Conservation (phyloP, 2,797 vertebrate species). For the Lagorchestes hirsutus region DNA sequence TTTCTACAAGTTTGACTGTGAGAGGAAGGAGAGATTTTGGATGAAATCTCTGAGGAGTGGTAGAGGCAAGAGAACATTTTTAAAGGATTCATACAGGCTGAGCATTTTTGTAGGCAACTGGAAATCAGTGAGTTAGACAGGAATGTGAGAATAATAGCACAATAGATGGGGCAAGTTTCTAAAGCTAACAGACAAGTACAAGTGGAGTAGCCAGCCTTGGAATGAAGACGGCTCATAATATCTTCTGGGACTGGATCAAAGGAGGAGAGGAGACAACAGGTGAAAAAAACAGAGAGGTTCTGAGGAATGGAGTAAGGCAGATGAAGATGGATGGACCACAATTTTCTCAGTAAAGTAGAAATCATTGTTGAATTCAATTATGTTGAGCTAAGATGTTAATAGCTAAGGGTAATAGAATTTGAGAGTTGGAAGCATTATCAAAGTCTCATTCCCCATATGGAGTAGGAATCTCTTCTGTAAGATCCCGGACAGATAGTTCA, state of each 20-base stretch:
- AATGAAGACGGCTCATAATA: not conserved
- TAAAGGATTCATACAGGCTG: not conserved
- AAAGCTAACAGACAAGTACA: not conserved
- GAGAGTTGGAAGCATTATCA: not conserved
- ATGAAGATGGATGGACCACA: not conserved
- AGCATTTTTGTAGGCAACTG: not conserved
- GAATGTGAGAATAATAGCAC: not conserved
- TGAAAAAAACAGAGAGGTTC: not conserved
- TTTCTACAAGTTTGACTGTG: not conserved
- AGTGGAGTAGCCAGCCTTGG: not conserved
- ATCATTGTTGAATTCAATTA: not conserved
- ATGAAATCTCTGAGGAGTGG: not conserved
- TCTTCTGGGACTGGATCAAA: not conserved
- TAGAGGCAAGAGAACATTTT: not conserved
- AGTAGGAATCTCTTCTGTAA: not conserved
- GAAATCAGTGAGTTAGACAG: not conserved
- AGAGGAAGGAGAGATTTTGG: not conserved
- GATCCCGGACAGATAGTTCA: conserved; percentile 1
- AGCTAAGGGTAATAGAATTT: not conserved
- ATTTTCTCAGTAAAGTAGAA: not conserved
- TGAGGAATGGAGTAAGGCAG: not conserved
- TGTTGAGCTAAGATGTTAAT: not conserved
- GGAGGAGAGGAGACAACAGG: not conserved
- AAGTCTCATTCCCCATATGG: not conserved
- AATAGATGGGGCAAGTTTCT: not conserved